Evolutionary conservation across 2,888 invertebrate species (phyloP).

Genomic region (Synergus gifuensis): DNA sequence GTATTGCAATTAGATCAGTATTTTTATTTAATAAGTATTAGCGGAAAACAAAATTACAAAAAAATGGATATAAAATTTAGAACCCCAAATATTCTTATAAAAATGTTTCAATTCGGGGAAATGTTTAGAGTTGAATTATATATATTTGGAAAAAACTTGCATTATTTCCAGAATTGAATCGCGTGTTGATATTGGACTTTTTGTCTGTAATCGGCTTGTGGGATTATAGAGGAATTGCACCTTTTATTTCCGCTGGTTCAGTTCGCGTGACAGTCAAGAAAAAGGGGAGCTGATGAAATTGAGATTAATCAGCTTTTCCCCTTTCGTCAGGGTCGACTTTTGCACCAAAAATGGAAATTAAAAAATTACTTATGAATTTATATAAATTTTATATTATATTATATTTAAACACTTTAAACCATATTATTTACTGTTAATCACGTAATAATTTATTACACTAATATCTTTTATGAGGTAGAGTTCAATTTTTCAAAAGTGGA

Average conservation of each 20-base stretch:
- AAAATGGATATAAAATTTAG: too few relatives aligned
- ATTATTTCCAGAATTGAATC: background rate
- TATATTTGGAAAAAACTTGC: too few relatives aligned
- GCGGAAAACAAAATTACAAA: too few relatives aligned
- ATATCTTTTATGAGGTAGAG: background rate
- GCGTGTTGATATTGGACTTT: background rate
- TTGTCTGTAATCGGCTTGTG: conserved; percentile 19
- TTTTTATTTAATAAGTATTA: too few relatives aligned
- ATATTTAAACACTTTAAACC: too few relatives aligned
- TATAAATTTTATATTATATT: background rate
- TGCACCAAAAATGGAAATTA: background rate
- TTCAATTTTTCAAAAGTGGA: background rate
- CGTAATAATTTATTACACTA: background rate
- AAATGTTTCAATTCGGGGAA: too few relatives aligned
- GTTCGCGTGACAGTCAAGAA: conserved; percentile 24
- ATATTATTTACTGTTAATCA: background rate
- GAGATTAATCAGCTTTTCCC: background rate
- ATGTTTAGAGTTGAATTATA: too few relatives aligned
- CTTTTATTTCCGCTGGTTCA: conserved; percentile 6
- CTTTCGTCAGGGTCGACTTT: background rate
- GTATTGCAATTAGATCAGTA: too few relatives aligned
- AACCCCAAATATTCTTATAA: too few relatives aligned
- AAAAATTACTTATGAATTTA: background rate
- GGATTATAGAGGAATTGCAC: conserved; percentile 12
- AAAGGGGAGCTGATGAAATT: conserved; percentile 18